Percentiles rank a stretch among this genome's conserved stretches.
phyloP scores from a whole-genome alignment of 1,140 invertebrate genomes.

The Andrena cerasifolii region DNA sequence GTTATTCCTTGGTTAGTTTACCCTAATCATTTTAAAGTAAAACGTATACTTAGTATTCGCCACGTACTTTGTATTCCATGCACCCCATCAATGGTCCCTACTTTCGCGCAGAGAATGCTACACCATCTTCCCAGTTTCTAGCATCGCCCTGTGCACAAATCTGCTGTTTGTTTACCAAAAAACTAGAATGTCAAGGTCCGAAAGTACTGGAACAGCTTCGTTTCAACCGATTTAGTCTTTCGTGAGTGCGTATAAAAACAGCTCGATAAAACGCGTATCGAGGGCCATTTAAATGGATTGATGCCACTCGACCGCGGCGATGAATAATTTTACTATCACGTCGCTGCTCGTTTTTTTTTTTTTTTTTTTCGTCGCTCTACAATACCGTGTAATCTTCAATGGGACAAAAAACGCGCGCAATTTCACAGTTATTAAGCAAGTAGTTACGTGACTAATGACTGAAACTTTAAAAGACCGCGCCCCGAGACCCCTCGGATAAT shows the following conservation, averaged over 20 bases:
- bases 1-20: too few species aligned
- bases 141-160: background rate
- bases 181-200: conserved; percentile 11
- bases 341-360: too few species aligned
- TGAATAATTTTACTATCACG: conserved; percentile 37
- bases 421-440: conserved; percentile 51
- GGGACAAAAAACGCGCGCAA: conserved; percentile 14
- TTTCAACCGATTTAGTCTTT: conserved; percentile 23
- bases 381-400: conserved; percentile 43
- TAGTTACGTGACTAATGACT: conserved; percentile 46
- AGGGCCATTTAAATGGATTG: conserved; percentile 45
- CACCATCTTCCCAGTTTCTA: background rate
- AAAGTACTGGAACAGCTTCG: conserved; percentile 8
- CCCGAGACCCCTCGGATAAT: conserved; percentile 12
- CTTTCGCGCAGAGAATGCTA: too few species aligned
- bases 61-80: too few species aligned
- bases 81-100: too few species aligned
- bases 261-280: conserved; percentile 21
- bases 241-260: conserved; percentile 31
- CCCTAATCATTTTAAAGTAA: too few species aligned
- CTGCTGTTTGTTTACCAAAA: conserved; percentile 45
- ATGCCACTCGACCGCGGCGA: conserved; percentile 38
- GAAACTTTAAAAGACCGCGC: conserved; percentile 42
- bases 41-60: too few species aligned
- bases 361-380: conserved; percentile 9